phyloP scores from a whole-genome alignment of 2,113 vertebrate genomes.

The Ammospiza caudacuta region DNA sequence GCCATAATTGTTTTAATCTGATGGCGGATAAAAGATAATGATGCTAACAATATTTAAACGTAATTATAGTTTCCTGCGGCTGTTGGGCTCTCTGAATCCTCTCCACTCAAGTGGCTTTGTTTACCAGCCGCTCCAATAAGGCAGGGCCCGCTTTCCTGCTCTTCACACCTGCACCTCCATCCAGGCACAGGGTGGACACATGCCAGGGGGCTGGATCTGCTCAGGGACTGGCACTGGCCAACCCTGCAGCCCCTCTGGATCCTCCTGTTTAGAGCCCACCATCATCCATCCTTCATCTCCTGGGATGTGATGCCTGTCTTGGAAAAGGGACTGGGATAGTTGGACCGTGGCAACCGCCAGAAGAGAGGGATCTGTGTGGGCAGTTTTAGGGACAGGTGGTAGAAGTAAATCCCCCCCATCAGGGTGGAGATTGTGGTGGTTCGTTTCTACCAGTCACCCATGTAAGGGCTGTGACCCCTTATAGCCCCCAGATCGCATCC shows the following conservation, averaged over 20 bases:
- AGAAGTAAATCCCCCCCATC: background rate
- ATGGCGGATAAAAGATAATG: constrained; percentile 71
- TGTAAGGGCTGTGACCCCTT: background rate
- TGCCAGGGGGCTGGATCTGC: background rate
- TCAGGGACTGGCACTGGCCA: rapidly evolving
- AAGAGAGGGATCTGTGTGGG: background rate
- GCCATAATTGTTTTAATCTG: constrained; percentile 74
- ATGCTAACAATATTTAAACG: constrained; percentile 72
- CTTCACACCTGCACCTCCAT: constrained; percentile 52
- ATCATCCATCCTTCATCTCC: background rate
- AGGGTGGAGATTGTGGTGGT: background rate
- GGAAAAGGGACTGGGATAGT: background rate
- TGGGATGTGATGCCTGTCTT: background rate
- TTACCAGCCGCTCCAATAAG: constrained; percentile 12
- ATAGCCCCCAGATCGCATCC: background rate
- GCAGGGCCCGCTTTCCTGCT: constrained; percentile 3
- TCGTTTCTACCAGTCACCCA: background rate
- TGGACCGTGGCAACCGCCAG: rapidly evolving
- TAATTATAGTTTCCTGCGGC: constrained; percentile 71
- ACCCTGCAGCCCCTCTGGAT: rapidly evolving
- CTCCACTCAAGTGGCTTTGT: constrained; percentile 71
- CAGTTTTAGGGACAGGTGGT: background rate
- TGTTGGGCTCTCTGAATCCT: constrained; percentile 64
- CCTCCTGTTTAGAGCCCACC: background rate
- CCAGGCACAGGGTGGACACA: background rate